These are phyloP conservation scores for Drosophila pruinosa DNA, from an alignment of 1,140 invertebrate species.

Conservation along the genomic window DNA sequence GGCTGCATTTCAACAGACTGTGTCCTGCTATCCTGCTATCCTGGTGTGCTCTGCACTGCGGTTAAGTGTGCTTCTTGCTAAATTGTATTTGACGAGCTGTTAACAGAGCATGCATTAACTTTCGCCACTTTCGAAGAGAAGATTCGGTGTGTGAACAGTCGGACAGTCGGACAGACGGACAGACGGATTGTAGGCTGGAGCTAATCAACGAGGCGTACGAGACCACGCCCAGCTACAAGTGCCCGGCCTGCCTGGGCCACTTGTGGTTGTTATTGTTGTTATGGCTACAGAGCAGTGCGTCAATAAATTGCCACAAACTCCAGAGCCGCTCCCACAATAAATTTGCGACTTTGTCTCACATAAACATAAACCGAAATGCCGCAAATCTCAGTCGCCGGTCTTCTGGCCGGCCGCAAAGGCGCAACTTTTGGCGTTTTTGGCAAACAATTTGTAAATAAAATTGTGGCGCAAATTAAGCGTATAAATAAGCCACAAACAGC, in stretches of 20 bases:
- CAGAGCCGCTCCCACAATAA: slow-evolving; percentile 47
- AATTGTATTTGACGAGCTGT: slow-evolving; percentile 67
- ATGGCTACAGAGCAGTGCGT: background rate
- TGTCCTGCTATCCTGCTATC: background rate
- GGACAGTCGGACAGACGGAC: background rate
- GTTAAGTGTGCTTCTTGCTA: slow-evolving; percentile 28
- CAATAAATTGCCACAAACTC: slow-evolving; percentile 51
- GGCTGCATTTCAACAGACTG: background rate
- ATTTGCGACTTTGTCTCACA: slow-evolving; percentile 69
- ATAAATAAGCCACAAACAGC: slow-evolving; percentile 73
- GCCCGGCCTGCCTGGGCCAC: slow-evolving; percentile 15
- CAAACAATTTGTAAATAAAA: slow-evolving; percentile 80
- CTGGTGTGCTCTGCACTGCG: slow-evolving; percentile 1
- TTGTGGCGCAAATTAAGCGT: slow-evolving; percentile 79
- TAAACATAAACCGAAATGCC: slow-evolving; percentile 71
- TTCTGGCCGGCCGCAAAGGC: slow-evolving; percentile 38
- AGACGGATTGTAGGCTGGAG: background rate
- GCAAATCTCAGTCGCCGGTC: slow-evolving; percentile 62
- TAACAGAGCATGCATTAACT: slow-evolving; percentile 43
- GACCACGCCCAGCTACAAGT: slow-evolving; percentile 15
- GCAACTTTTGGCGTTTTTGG: slow-evolving; percentile 65
- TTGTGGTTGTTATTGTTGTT: slow-evolving; percentile 31
- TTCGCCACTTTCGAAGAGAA: slow-evolving; percentile 6
- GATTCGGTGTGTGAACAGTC: background rate
- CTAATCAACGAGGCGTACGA: slow-evolving; percentile 65